Percentiles rank a stretch among this genome's conserved stretches.
phyloP scores from a whole-genome alignment of 2,113 vertebrate genomes.

The Clarias gariepinus region DNA sequence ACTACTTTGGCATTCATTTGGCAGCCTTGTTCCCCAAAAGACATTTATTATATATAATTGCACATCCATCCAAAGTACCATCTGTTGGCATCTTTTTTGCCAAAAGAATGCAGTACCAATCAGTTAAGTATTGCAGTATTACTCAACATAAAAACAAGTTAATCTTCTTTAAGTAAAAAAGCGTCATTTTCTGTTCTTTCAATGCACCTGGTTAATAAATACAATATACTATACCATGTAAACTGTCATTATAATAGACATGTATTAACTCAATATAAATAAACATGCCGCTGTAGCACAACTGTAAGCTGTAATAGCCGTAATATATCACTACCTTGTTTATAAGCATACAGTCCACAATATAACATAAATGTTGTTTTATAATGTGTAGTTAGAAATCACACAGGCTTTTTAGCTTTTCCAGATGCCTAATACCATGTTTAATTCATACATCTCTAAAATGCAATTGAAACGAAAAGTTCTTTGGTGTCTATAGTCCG shows the following conservation, averaged over 20 bases:
- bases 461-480: constrained; percentile 16
- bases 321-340: neutral
- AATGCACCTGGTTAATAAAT: neutral
- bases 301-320: neutral
- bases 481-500: neutral
- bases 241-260: neutral
- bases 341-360: neutral
- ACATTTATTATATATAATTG: constrained; percentile 10
- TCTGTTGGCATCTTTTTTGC: neutral
- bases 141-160: neutral
- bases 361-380: neutral
- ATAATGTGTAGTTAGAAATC: neutral
- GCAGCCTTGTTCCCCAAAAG: neutral
- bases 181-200: neutral
- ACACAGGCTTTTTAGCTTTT: neutral
- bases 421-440: constrained; percentile 6
- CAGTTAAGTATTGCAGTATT: constrained; percentile 9
- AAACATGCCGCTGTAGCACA: neutral
- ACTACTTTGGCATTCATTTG: neutral
- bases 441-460: constrained; percentile 24
- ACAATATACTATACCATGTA: neutral
- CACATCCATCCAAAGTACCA: constrained; percentile 11
- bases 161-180: neutral
- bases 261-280: neutral
- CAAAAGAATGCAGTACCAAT: neutral